phyloP scores from a whole-genome alignment of 2,888 invertebrate genomes.

The Caenorhabditis becei region DNA sequence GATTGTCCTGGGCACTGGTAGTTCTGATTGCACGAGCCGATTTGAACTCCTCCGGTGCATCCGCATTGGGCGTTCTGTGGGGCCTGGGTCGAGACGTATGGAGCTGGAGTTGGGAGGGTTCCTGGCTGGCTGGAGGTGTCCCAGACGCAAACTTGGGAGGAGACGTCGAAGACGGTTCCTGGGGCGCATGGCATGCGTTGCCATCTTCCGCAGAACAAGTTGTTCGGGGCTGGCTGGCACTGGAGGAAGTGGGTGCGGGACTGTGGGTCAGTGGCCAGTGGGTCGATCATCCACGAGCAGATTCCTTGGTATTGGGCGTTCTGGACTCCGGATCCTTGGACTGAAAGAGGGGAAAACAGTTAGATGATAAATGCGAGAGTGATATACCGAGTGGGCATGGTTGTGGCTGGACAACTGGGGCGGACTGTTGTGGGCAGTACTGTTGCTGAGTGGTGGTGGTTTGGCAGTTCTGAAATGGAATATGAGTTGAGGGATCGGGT shows the following conservation, averaged over 20 bases:
- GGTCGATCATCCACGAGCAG: constrained; percentile 82
- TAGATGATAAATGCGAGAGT: background rate
- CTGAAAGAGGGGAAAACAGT: constrained; percentile 51
- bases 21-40: constrained; percentile 79
- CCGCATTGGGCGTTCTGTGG: constrained; percentile 73
- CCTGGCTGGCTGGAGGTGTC: constrained; percentile 67
- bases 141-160: constrained; percentile 71
- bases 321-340: constrained; percentile 76
- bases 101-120: constrained; percentile 73
- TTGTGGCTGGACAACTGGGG: constrained; percentile 78
- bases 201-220: constrained; percentile 81
- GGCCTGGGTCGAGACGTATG: constrained; percentile 73
- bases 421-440: constrained; percentile 77
- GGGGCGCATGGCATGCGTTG: constrained; percentile 81
- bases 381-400: constrained; percentile 78
- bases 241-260: constrained; percentile 76
- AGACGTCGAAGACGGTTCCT: constrained; percentile 80
- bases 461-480: constrained; percentile 71
- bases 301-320: constrained; percentile 81
- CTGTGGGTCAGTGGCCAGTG: constrained; percentile 79
- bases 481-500: background rate
- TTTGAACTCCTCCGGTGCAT: constrained; percentile 81
- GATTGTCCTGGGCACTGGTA: constrained; percentile 81
- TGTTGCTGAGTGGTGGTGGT: constrained; percentile 80
- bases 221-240: constrained; percentile 81